Percentiles rank a stretch among this genome's conserved stretches.
These are phyloP conservation scores for Hemichromis elongatus DNA, from an alignment of 2,113 vertebrate species.

Conservation along the genomic window DNA sequence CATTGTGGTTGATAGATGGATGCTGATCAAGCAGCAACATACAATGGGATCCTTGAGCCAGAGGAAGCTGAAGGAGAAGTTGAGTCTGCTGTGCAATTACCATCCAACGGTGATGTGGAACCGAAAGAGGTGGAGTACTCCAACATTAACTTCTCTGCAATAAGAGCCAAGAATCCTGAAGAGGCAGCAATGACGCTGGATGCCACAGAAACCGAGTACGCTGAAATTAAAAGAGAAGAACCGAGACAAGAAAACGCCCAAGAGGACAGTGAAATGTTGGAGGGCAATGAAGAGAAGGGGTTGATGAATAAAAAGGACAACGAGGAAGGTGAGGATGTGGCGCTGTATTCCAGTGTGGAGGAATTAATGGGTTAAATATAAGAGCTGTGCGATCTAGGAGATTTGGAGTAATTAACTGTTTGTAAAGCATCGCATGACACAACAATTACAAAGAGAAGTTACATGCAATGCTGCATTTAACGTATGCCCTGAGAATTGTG, in stretches of 20 bases:
- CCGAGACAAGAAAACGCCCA: neutral
- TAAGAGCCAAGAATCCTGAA: neutral
- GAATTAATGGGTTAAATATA: neutral
- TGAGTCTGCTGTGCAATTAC: neutral
- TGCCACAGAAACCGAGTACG: slow-evolving; percentile 52
- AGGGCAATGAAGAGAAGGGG: neutral
- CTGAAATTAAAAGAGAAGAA: slow-evolving; percentile 54
- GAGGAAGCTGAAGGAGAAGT: neutral
- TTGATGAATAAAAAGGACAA: neutral
- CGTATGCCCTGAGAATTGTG: neutral
- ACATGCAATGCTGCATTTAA: neutral
- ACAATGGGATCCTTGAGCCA: neutral
- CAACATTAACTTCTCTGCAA: slow-evolving; percentile 30
- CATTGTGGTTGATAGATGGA: neutral
- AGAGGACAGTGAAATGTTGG: neutral
- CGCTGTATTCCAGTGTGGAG: slow-evolving; percentile 1
- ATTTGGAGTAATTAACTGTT: neutral
- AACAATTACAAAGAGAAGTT: neutral
- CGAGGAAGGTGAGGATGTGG: neutral
- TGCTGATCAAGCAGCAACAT: neutral
- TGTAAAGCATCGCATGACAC: neutral
- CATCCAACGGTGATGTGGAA: neutral
- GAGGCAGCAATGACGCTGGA: neutral
- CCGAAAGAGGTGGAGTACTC: slow-evolving; percentile 54
- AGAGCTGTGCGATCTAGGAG: neutral